Conservation (phyloP, 2,797 vertebrate genomes). For the Clamator glandarius region DNA sequence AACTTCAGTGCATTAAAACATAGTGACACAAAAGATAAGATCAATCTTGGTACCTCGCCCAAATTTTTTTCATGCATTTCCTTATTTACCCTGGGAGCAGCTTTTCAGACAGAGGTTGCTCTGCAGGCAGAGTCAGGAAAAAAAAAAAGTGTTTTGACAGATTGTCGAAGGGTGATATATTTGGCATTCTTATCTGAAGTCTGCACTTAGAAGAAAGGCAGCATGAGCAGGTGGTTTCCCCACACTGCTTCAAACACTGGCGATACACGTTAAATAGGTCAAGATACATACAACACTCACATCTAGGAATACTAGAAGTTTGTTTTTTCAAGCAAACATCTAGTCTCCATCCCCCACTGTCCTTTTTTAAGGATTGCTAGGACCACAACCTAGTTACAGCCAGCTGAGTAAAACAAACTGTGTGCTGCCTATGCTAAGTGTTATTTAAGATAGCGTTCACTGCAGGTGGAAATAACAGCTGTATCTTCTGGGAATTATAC, state of each 20-base stretch:
- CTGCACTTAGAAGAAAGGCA: constrained; percentile 16
- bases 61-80: constrained; percentile 63
- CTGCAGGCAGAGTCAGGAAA: not conserved
- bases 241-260: not conserved
- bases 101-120: constrained; percentile 38
- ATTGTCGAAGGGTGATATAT: constrained; percentile 12
- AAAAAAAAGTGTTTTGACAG: not conserved
- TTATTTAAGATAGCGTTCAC: constrained; percentile 37
- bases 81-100: constrained; percentile 51
- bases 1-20: constrained; percentile 36
- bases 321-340: not conserved
- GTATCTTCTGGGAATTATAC: not conserved
- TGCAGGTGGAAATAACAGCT: not conserved
- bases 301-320: not conserved
- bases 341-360: not conserved
- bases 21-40: constrained; percentile 35
- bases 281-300: not conserved
- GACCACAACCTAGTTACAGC: not conserved
- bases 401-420: constrained; percentile 11
- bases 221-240: not conserved
- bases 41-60: constrained; percentile 29
- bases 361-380: not conserved
- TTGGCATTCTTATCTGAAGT: constrained; percentile 27
- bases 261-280: not conserved
- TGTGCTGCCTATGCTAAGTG: constrained; percentile 8